These are phyloP conservation scores for Misgurnus mizolepis DNA, from an alignment of 2,113 vertebrate species.

Conservation along the genomic window DNA sequence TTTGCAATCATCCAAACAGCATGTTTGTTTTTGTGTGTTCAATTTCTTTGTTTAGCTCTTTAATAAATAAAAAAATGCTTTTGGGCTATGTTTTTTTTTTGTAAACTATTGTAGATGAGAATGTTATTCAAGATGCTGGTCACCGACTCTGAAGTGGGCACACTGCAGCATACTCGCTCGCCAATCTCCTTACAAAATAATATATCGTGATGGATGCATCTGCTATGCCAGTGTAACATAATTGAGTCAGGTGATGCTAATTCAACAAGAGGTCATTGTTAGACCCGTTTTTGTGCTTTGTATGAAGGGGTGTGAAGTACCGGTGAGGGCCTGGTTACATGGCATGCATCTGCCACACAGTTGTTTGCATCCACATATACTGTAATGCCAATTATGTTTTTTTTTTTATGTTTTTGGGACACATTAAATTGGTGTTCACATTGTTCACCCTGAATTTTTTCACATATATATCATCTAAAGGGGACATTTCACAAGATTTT, in stretches of 20 bases:
- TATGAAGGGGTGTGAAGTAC: not conserved
- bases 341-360: not conserved
- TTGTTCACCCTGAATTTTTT: too few species aligned
- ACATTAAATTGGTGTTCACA: too few species aligned
- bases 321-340: not conserved
- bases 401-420: not conserved
- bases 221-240: slow-evolving; percentile 28
- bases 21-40: not conserved
- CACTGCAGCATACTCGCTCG: not conserved
- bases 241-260: slow-evolving; percentile 13
- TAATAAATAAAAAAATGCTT: not conserved
- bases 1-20: not conserved
- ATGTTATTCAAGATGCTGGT: not conserved
- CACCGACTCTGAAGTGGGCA: not conserved
- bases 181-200: slow-evolving; percentile 40
- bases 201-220: slow-evolving; percentile 10
- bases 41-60: not conserved
- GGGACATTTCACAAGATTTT: too few species aligned
- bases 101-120: not conserved
- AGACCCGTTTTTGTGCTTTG: not conserved
- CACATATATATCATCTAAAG: too few species aligned
- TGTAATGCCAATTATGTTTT: not conserved
- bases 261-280: not conserved
- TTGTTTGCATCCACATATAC: not conserved
- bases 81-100: not conserved